Evolutionary conservation across 2,797 vertebrate species (phyloP), one percentile per base, ranked within the genome.

Genomic region (Acridotheres tristis): DNA sequence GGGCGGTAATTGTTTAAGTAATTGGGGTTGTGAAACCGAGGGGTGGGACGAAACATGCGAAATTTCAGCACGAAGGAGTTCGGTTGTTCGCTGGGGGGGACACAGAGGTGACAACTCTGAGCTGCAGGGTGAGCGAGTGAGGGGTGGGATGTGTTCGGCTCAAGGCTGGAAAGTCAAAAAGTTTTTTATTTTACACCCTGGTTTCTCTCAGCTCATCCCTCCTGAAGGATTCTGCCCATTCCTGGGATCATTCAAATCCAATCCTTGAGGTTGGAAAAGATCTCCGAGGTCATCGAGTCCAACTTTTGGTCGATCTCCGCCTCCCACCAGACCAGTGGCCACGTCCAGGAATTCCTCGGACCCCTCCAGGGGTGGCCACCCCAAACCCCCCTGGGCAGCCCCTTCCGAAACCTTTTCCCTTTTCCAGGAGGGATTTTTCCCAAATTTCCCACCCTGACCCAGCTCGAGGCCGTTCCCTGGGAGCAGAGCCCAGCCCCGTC

Each of bases 331-430:
- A 9, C 8, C 40, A 7, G 12, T 6, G 42, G 42, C 20, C 34
- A 5, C 6, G 0, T 17, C 75, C 32, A 36, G 22, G 0, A 3
- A 0, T 27, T 22, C 14, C 54, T 30, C 0, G 9, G 53, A 40
- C 53, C 13, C 12, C 23, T 59, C 47, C 67, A 45, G 38, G 53
- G 9, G 1, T 29, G 59, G 11, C 1, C 5, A 30, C 21, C 51
- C 45, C 59, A 20, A 11, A 4, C 32, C 27, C 45, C 53, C 38
- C n/a, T 12, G 29, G 8, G n/a, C 29, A 63, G 34, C 19, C 32
- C 55, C 47, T 81, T 20, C 55, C 40, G 12, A 62, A 18, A 22
- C 11, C 9, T 57, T 7, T 3, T 18, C 2, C 26, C 23, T 2
- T 58, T 88, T 48, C 77, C 77, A 54, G 14, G 5, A 8, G 5